These are phyloP conservation scores for Pegoplata infirma DNA, from an alignment of 2,888 invertebrate genomes.

Conservation along the genomic window DNA sequence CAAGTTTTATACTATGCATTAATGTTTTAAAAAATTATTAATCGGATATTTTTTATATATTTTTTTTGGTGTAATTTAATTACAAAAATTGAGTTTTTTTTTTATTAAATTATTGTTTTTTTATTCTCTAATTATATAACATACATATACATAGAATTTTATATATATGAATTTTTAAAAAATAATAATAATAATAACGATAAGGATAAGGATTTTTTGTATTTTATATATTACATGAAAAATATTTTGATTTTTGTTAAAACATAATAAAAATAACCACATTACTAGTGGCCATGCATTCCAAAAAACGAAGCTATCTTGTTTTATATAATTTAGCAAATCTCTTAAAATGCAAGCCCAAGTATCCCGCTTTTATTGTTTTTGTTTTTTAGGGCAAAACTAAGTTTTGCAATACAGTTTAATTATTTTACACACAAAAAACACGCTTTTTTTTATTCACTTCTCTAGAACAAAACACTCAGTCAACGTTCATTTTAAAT, in stretches of 20 bases:
- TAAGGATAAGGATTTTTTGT: constrained; percentile 44
- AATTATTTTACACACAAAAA: constrained; percentile 32
- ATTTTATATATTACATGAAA: constrained; percentile 55
- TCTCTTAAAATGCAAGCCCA: constrained; percentile 57
- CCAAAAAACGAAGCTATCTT: constrained; percentile 23
- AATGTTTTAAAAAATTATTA: not conserved
- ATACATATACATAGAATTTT: constrained; percentile 49
- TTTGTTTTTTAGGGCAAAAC: constrained; percentile 36
- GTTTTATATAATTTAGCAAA: constrained; percentile 38
- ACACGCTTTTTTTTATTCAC: constrained; percentile 14
- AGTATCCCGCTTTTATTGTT: constrained; percentile 18
- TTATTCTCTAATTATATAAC: constrained; percentile 44
- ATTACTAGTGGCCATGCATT: constrained; percentile 48
- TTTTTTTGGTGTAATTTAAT: constrained; percentile 56
- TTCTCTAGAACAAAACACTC: not conserved
- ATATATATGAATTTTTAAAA: constrained; percentile 51
- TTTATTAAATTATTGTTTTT: constrained; percentile 51
- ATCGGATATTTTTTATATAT: not conserved
- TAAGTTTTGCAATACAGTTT: constrained; percentile 51
- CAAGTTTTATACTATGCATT: too few species aligned
- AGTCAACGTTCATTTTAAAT: constrained; percentile 4
- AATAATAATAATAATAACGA: constrained; percentile 57
- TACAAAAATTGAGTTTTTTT: constrained; percentile 58
- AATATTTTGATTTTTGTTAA: constrained; percentile 34
- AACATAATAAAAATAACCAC: constrained; percentile 47